Conservation (phyloP, 2,797 vertebrate genomes). For the Argentina silus region DNA sequence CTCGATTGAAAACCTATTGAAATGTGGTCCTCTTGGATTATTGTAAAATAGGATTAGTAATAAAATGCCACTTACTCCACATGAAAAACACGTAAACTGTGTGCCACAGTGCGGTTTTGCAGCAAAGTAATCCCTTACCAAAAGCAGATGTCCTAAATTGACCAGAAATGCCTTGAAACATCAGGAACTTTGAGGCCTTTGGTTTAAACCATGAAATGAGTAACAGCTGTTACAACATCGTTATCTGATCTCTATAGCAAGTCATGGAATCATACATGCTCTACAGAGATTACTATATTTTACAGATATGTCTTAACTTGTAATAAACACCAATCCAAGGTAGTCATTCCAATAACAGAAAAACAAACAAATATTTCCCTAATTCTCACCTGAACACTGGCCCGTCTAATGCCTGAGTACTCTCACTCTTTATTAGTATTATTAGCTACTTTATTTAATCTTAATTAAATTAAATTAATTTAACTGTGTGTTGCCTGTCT, state of each 20-base stretch:
- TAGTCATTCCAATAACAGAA: background rate
- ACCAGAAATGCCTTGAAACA: background rate
- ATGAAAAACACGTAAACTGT: too few species aligned
- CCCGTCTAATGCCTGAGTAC: background rate
- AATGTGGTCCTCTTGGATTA: background rate
- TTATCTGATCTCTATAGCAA: background rate
- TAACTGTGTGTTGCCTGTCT: background rate
- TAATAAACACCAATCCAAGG: background rate
- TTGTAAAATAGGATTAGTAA: background rate
- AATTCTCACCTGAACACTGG: conserved; percentile 1
- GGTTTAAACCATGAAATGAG: background rate
- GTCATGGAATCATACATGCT: too few species aligned
- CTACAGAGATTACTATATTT: too few species aligned
- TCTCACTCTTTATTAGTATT: background rate
- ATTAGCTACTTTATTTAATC: too few species aligned
- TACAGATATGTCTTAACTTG: too few species aligned
- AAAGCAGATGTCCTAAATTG: background rate
- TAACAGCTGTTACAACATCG: background rate
- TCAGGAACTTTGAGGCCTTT: background rate
- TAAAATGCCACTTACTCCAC: background rate
- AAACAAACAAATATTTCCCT: background rate
- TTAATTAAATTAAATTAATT: background rate
- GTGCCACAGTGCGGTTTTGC: background rate
- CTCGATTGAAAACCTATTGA: background rate
- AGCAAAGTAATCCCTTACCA: background rate